These are phyloP conservation scores for Hemitrygon akajei DNA, from an alignment of 2,797 vertebrate genomes.

Conservation along the genomic window DNA sequence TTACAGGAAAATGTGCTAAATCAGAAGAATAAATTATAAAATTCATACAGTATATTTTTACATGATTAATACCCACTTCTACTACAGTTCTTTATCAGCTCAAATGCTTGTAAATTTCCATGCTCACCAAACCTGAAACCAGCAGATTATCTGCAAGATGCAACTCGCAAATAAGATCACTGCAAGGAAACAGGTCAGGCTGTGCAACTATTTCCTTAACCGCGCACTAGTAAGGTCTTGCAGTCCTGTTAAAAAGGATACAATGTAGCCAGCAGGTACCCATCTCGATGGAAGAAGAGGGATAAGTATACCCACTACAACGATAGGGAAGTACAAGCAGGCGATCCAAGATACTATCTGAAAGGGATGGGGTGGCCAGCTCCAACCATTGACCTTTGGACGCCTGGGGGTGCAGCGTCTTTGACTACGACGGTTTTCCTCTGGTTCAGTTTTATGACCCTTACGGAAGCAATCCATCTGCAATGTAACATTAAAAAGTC, in stretches of 20 bases:
- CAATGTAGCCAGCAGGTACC: conserved; percentile 84
- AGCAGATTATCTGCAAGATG: neutral
- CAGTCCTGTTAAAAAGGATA: conserved; percentile 71
- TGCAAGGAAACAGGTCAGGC: neutral
- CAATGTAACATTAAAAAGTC: neutral
- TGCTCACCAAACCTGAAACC: neutral
- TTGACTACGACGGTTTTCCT: conserved; percentile 49
- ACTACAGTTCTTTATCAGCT: neutral
- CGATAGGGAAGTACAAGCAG: conserved; percentile 76
- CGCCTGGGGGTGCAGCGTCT: conserved; percentile 59
- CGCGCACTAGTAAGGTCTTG: neutral
- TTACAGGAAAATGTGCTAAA: neutral
- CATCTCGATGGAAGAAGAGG: conserved; percentile 82
- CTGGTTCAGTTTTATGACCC: conserved; percentile 79
- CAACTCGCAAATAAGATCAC: neutral
- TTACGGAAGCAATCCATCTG: conserved; percentile 83
- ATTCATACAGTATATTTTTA: neutral
- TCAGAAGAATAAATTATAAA: neutral
- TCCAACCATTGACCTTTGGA: conserved; percentile 91
- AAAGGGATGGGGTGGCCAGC: conserved; percentile 86
- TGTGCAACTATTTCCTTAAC: neutral
- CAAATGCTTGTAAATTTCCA: neutral
- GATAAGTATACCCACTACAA: conserved; percentile 80
- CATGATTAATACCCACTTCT: neutral
- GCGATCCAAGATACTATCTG: conserved; percentile 86